Conservation (phyloP, 2,888 invertebrate genomes). For the Lasioglossum figueresi region DNA sequence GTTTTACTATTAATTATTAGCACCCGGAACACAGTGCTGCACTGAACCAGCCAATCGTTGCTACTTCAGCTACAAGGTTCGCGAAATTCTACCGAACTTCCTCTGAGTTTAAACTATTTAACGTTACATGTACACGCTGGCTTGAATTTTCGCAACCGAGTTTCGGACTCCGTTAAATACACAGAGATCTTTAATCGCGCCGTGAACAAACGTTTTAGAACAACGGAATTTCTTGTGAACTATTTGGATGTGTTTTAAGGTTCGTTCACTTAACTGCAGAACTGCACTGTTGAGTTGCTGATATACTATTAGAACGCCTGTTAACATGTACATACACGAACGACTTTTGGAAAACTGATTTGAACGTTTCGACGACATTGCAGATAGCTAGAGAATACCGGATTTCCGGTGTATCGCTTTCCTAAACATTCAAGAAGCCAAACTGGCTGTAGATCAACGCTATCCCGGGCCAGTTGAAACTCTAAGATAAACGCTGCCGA, state of each 20-base stretch:
- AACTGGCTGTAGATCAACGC: conserved; percentile 31
- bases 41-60: background rate
- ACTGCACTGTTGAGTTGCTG: background rate
- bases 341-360: background rate
- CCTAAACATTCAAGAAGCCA: conserved; percentile 22
- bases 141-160: background rate
- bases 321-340: background rate
- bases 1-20: background rate
- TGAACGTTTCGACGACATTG: background rate
- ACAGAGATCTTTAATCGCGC: background rate
- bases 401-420: conserved; percentile 24
- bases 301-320: background rate
- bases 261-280: background rate
- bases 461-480: conserved; percentile 15
- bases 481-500: conserved; percentile 50
- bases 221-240: background rate
- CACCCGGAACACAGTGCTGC: background rate
- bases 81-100: background rate
- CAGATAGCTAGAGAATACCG: background rate
- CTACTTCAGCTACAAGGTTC: background rate
- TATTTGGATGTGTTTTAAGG: background rate
- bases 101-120: background rate
- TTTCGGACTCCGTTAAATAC: background rate
- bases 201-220: background rate
- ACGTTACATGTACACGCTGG: background rate